Evolutionary conservation across 2,113 vertebrate genomes (phyloP).

Genomic region (Zingel zingel): DNA sequence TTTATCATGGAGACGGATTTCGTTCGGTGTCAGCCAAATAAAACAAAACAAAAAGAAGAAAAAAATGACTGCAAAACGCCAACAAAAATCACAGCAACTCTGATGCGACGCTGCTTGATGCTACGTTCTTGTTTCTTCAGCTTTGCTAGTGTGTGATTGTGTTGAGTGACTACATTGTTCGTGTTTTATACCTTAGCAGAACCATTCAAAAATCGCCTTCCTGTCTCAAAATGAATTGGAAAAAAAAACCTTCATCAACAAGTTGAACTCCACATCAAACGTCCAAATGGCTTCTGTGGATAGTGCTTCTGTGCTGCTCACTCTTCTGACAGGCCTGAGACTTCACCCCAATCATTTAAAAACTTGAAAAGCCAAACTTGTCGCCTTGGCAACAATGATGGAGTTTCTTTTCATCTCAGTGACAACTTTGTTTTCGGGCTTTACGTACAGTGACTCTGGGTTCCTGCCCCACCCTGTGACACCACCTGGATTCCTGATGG

Average conservation of each 20-base stretch:
- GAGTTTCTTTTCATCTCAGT: slow-evolving; percentile 2
- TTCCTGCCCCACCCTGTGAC: background rate
- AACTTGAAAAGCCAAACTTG: slow-evolving; percentile 27
- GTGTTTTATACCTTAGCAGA: slow-evolving; percentile 51
- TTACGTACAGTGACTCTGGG: background rate
- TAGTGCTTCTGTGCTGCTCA: slow-evolving; percentile 7
- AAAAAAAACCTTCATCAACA: background rate
- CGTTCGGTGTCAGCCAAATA: slow-evolving; percentile 40
- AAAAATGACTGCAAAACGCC: slow-evolving; percentile 35
- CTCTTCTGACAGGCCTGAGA: background rate
- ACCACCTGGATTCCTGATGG: slow-evolving; percentile 44
- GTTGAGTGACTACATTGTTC: slow-evolving; percentile 62
- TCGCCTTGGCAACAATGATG: background rate
- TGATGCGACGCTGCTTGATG: slow-evolving; percentile 49
- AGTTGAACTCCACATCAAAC: background rate
- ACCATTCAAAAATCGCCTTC: slow-evolving; percentile 19
- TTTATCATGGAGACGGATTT: slow-evolving; percentile 25
- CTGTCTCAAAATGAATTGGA: slow-evolving; percentile 15
- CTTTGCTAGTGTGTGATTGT: slow-evolving; percentile 69
- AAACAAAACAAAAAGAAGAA: background rate
- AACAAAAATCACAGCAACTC: slow-evolving; percentile 31
- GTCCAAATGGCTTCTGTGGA: slow-evolving; percentile 28
- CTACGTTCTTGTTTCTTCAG: slow-evolving; percentile 59
- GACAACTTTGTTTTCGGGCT: background rate
- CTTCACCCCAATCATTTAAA: background rate